Conservation (phyloP, 1,140 invertebrate species). For the Drosophila trapezifrons region DNA sequence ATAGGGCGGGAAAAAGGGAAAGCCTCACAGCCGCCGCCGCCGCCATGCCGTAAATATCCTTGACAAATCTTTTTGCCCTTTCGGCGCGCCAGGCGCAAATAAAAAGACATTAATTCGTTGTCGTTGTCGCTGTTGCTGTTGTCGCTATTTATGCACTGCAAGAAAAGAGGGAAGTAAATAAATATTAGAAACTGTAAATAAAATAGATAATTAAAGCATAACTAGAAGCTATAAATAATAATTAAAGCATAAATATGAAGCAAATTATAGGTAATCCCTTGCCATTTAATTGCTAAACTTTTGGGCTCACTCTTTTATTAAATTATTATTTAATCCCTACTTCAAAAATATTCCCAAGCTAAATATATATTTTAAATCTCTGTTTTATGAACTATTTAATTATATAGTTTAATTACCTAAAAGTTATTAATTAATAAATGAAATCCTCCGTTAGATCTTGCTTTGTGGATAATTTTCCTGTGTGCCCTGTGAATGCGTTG, state of each 20-base stretch:
- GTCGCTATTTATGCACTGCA: slow-evolving; percentile 13
- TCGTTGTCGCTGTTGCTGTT: slow-evolving; percentile 56
- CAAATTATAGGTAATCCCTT: too few relatives aligned
- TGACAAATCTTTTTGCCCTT: slow-evolving; percentile 82
- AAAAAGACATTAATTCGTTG: slow-evolving; percentile 82
- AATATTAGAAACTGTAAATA: too few relatives aligned
- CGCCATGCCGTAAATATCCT: slow-evolving; percentile 75
- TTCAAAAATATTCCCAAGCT: too few relatives aligned
- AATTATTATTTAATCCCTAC: neutral
- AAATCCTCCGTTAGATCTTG: too few relatives aligned
- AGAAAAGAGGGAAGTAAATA: neutral
- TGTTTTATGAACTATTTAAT: too few relatives aligned
- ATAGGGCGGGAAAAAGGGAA: slow-evolving; percentile 1
- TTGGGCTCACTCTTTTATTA: neutral
- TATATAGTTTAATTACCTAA: too few relatives aligned
- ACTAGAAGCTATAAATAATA: too few relatives aligned
- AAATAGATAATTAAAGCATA: too few relatives aligned
- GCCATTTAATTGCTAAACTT: too few relatives aligned
- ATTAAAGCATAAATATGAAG: too few relatives aligned
- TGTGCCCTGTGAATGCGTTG: neutral
- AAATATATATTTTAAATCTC: too few relatives aligned
- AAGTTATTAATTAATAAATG: neutral
- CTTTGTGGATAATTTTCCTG: neutral
- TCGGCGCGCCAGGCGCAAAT: slow-evolving; percentile 78
- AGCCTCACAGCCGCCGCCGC: slow-evolving; percentile 12